Conservation (phyloP, 2,113 vertebrate species). For the Odontophorus gujanensis region DNA sequence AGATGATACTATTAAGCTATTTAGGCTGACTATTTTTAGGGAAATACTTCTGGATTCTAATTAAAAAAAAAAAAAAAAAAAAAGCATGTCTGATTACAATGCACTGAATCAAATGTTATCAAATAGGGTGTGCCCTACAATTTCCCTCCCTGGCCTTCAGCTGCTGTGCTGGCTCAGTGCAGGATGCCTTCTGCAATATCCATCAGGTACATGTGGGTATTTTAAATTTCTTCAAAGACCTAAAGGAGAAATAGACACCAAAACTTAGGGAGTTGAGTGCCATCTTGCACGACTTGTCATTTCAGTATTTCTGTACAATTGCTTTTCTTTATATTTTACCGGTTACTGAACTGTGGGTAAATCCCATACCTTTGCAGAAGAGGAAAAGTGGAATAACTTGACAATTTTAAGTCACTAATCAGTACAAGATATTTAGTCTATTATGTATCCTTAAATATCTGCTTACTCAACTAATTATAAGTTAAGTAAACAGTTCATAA, state of each 20-base stretch:
- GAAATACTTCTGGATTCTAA: not conserved
- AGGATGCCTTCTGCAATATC: not conserved
- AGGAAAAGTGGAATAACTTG: not conserved
- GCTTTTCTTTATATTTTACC: not conserved
- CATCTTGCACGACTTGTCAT: rapidly evolving
- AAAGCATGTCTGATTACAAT: not conserved
- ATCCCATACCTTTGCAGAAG: not conserved
- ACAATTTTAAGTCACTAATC: not conserved
- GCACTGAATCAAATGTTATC: not conserved
- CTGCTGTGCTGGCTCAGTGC: not conserved
- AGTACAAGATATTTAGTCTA: not conserved
- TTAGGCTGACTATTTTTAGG: not conserved
- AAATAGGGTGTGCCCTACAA: not conserved
- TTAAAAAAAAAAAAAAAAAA: not conserved
- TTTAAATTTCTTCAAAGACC: not conserved
- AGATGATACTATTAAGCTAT: not conserved
- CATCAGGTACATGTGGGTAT: rapidly evolving
- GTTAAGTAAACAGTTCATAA: slow-evolving; percentile 33
- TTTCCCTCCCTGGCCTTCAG: rapidly evolving
- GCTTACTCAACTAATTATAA: slow-evolving; percentile 43
- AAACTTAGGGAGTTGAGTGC: not conserved
- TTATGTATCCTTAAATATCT: not conserved
- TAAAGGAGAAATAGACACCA: not conserved
- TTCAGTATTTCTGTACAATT: not conserved
- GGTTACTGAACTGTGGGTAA: not conserved